Evolutionary conservation across 2,113 vertebrate genomes (phyloP), one percentile per base, ranked within the genome.

Genomic region (Tychaedon coryphoeus): DNA sequence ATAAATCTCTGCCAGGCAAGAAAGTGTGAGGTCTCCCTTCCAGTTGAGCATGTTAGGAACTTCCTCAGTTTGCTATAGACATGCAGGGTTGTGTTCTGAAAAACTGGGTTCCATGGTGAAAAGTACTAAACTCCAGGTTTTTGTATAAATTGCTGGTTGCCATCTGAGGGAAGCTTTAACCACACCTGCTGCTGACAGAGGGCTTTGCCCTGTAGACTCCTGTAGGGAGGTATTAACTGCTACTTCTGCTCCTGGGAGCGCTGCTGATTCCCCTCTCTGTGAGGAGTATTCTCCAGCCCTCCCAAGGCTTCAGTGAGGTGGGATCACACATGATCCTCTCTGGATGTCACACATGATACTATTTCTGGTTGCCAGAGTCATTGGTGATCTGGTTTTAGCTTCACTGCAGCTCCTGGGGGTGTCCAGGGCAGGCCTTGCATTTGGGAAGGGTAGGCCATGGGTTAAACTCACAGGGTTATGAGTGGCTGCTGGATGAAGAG

Each of bases 301-400:
- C 26, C 14, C 0, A 0, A 86, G 29, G 22, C 75, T 47, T 79
- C 22, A 2, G 1, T 16, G 42, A 23, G 17, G 18, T 40, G 60
- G 42, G 33, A 26, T 73, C 36, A 33, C 36, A 28, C 1, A 2
- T 2, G 50, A 51, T 51, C 50, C 50, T 10, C 10, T 51, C 50
- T 51, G 50, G 50, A 51, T 51, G 17, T 51, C 50, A 28, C 26
- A 51, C 16, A 28, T 10, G 15, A 51, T 5, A 6, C 24, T 0
- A 1, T 36, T 74, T 82, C 71, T 73, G 19, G n/a, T 20, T 76
- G 40, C n/a, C 23, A 5, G 40, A 79, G 54, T 38, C 13, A 25
- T 13, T 0, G 2, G 26, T 51, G 29, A 40, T 29, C 8, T 0
- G 7, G 26, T 31, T 75, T 61, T 73, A 38, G 28, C 42, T 85